These are phyloP conservation scores for Thalassophryne amazonica DNA, from an alignment of 2,797 vertebrate genomes.

Conservation along the genomic window DNA sequence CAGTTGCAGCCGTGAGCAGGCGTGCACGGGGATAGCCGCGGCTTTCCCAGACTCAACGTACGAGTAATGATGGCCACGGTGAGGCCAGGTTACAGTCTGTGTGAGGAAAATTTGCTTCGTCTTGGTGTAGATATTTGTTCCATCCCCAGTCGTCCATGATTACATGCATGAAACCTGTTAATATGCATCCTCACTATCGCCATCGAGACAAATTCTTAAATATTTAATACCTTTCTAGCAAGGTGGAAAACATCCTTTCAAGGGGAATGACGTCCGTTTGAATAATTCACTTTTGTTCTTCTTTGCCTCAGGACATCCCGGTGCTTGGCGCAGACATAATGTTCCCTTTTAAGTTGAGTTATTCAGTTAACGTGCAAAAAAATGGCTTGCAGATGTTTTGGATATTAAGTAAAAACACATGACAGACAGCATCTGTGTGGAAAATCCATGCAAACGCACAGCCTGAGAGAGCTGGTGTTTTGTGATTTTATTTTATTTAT, in stretches of 20 bases:
- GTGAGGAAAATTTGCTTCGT: no score
- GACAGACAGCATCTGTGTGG: no score
- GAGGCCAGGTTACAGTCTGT: constrained; percentile 59
- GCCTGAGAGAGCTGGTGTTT: no score
- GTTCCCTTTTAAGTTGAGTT: background rate
- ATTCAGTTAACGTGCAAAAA: background rate
- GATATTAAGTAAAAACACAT: no score
- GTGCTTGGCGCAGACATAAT: no score
- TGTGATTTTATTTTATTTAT: no score
- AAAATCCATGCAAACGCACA: no score
- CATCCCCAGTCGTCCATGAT: background rate
- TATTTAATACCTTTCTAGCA: no score
- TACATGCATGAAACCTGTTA: background rate
- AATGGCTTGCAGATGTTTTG: no score
- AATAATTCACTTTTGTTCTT: constrained; percentile 5
- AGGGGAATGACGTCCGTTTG: background rate
- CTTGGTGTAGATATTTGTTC: background rate
- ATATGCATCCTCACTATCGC: background rate
- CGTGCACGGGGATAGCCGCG: constrained; percentile 39
- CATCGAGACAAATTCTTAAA: background rate
- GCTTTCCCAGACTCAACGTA: constrained; percentile 46
- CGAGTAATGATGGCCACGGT: constrained; percentile 50
- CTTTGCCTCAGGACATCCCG: no score
- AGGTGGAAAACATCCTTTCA: no score
- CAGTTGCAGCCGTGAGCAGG: constrained; percentile 50